Conservation (phyloP, 92 coral and sea anemone genomes). For the Palythoa grandiflora region DNA sequence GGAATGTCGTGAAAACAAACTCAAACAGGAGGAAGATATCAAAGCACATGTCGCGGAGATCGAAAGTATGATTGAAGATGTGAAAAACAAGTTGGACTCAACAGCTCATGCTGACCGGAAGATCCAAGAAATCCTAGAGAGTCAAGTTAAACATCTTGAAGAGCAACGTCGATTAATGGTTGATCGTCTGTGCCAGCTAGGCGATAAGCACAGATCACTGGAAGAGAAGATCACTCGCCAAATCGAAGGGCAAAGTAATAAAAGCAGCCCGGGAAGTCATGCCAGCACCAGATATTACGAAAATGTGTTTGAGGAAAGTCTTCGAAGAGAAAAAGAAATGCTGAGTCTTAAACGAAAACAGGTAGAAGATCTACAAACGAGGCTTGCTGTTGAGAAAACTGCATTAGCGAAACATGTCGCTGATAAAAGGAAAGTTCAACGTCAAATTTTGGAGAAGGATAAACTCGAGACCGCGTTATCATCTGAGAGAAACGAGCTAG, state of each 20-base stretch:
- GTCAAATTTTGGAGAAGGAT: conserved; percentile 76
- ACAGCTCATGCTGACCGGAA: conserved; percentile 80
- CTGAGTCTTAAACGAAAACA: conserved; percentile 78
- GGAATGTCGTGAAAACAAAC: conserved; percentile 71
- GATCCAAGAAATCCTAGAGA: conserved; percentile 78
- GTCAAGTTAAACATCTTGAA: conserved; percentile 76
- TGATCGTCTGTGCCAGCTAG: conserved; percentile 80
- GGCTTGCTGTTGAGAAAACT: conserved; percentile 72
- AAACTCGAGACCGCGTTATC: conserved; percentile 77
- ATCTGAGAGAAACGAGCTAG: conserved; percentile 77
- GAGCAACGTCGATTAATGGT: conserved; percentile 79
- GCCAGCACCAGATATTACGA: conserved; percentile 74
- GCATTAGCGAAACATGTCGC: conserved; percentile 79
- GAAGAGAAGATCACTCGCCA: conserved; percentile 78
- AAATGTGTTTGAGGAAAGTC: conserved; percentile 79
- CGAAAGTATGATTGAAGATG: conserved; percentile 84
- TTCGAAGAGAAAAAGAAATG: conserved; percentile 83
- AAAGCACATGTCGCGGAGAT: conserved; percentile 80
- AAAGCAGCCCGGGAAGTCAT: conserved; percentile 56
- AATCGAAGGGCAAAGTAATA: conserved; percentile 65
- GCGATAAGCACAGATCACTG: conserved; percentile 75
- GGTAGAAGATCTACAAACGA: conserved; percentile 77
- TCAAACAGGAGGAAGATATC: conserved; percentile 83
- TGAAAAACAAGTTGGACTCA: conserved; percentile 74
- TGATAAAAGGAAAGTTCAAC: conserved; percentile 69